phyloP scores from a whole-genome alignment of 2,888 invertebrate species.

The Thera britannica region DNA sequence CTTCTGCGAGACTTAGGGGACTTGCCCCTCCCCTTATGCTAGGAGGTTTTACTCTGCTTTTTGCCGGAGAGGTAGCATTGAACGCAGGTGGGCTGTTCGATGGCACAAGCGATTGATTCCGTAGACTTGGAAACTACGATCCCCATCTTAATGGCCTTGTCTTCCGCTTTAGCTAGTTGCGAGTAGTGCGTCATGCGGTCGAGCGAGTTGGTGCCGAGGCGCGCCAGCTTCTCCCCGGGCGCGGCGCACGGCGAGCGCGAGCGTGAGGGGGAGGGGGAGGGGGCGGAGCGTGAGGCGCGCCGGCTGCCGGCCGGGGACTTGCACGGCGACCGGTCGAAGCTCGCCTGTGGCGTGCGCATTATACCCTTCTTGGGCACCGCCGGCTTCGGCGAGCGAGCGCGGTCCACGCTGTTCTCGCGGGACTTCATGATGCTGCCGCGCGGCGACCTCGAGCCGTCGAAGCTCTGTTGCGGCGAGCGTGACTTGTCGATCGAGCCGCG shows the following conservation, averaged over 20 bases:
- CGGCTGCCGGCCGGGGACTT: slow-evolving; percentile 78
- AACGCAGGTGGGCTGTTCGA: slow-evolving; percentile 89
- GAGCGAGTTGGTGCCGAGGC: slow-evolving; percentile 78
- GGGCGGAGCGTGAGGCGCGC: slow-evolving; percentile 67
- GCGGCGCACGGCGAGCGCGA: slow-evolving; percentile 35
- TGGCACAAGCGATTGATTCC: slow-evolving; percentile 81
- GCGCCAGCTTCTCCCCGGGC: slow-evolving; percentile 70
- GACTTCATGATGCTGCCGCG: slow-evolving; percentile 81
- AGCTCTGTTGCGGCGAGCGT: slow-evolving; percentile 84
- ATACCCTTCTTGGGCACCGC: slow-evolving; percentile 80
- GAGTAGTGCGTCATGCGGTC: slow-evolving; percentile 80
- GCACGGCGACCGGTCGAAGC: slow-evolving; percentile 77
- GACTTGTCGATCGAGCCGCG: slow-evolving; percentile 85
- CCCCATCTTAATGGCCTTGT: slow-evolving; percentile 81
- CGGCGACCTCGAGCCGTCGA: slow-evolving; percentile 80
- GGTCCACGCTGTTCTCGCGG: slow-evolving; percentile 74
- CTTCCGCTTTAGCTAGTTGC: slow-evolving; percentile 79
- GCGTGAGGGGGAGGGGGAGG: slow-evolving; percentile 52
- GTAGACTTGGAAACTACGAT: slow-evolving; percentile 85
- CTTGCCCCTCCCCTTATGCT: slow-evolving; percentile 88
- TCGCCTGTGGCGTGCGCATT: slow-evolving; percentile 81
- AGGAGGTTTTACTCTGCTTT: slow-evolving; percentile 84
- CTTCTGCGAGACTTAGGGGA: slow-evolving; percentile 82
- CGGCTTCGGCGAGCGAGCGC: slow-evolving; percentile 77
- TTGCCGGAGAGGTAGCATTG: slow-evolving; percentile 89